These are phyloP conservation scores for Rosalia funebris DNA, from an alignment of 2,888 invertebrate species.

Conservation along the genomic window DNA sequence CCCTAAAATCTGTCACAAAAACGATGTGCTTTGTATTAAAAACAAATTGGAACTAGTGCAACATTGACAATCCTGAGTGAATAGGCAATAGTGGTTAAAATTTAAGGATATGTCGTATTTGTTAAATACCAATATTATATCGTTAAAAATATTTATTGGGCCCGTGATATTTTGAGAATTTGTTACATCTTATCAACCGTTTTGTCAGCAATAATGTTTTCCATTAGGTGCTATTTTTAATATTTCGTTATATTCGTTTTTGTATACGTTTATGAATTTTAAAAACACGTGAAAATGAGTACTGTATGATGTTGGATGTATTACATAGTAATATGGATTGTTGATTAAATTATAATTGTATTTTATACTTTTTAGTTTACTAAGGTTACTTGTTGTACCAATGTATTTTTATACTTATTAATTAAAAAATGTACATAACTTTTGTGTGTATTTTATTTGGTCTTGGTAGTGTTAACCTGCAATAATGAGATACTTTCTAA, in stretches of 20 bases:
- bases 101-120: no score
- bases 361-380: constrained; percentile 31
- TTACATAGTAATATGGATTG: constrained; percentile 27
- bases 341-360: constrained; percentile 33
- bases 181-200: no score
- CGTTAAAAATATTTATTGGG: no score
- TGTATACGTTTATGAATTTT: constrained; percentile 22
- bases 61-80: no score
- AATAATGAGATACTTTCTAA: no score
- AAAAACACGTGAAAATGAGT: constrained; percentile 17
- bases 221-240: constrained; percentile 24
- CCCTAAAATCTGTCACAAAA: no score
- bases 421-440: constrained; percentile 30
- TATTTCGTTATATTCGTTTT: constrained; percentile 15
- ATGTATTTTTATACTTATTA: constrained; percentile 51
- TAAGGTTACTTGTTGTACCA: constrained; percentile 46
- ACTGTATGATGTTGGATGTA: constrained; percentile 13
- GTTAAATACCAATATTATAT: no score
- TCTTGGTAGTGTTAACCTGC: no score
- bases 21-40: no score
- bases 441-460: constrained; percentile 13
- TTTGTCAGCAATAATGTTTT: constrained; percentile 1
- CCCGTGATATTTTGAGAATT: no score
- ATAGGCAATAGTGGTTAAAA: no score
- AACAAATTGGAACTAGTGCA: no score